These are phyloP conservation scores for Carollia perspicillata DNA, from an alignment of 2,113 vertebrate species.

Conservation along the genomic window DNA sequence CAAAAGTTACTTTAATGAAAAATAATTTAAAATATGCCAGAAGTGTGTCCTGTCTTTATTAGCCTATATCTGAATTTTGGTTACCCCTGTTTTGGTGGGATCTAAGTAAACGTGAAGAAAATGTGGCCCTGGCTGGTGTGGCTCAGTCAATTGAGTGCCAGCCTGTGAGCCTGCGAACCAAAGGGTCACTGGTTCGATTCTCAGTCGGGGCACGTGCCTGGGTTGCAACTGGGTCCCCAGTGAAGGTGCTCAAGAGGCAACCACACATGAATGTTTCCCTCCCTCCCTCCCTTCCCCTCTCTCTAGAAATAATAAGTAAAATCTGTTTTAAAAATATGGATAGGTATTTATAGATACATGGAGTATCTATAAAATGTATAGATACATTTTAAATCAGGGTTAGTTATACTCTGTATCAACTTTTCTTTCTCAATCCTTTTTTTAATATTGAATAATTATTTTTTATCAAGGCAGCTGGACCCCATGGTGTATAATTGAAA, in stretches of 20 bases:
- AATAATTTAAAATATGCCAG: neutral
- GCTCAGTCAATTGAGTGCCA: no score
- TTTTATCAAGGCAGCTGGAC: neutral
- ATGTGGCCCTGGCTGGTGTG: no score
- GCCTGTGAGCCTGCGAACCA: no score
- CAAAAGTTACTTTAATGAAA: neutral
- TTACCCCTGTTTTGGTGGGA: neutral
- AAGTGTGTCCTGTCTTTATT: neutral
- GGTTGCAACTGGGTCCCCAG: no score
- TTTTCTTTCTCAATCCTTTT: neutral
- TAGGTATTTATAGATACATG: neutral
- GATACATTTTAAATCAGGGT: neutral
- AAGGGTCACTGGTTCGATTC: no score
- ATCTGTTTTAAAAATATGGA: neutral
- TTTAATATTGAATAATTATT: neutral
- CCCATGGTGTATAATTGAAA: neutral
- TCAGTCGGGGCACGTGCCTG: no score
- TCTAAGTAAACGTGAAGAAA: neutral
- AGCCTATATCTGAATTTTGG: neutral
- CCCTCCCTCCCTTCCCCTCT: no score
- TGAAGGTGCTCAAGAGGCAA: no score
- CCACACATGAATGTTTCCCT: no score
- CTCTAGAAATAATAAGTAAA: no score
- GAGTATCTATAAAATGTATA: no score
- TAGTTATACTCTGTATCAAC: neutral